Evolutionary conservation across 2,888 invertebrate genomes (phyloP), one percentile per base, ranked within the genome.

Genomic region (Emmelina monodactyla): DNA sequence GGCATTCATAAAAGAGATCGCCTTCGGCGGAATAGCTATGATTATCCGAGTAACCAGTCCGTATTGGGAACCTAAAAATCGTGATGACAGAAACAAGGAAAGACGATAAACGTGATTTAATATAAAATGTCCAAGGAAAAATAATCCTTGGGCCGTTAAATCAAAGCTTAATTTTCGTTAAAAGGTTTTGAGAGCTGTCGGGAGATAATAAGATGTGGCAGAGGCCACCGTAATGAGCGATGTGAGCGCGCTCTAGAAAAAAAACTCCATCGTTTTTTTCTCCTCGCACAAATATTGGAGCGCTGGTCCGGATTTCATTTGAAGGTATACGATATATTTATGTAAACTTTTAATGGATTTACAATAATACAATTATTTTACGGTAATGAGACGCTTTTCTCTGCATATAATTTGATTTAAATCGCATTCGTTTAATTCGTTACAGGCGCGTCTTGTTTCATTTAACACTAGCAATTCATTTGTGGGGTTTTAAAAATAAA

Each of bases 401-500:
- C n/a, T n/a, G n/a, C n/a, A n/a, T n/a, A n/a, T n/a, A n/a, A n/a
- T n/a, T n/a, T n/a, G n/a, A n/a, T n/a, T n/a, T n/a, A n/a, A n/a
- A n/a, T n/a, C n/a, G n/a, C n/a, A n/a, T n/a, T n/a, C n/a, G n/a
- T n/a, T n/a, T n/a, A n/a, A n/a, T n/a, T n/a, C 58, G 46, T 55
- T 58, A 49, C 50, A 45, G 45, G n/a, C 25, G 25, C 25, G n/a
- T n/a, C n/a, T n/a, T n/a, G n/a, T n/a, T 47, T 61, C 58, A 63
- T 62, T 67, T 68, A 61, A 69, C 62, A 62, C 62, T 58, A 62
- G 67, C 65, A 68, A 70, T 62, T 70, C 67, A 71, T 68, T 63
- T 62, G 51, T 54, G 58, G 59, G 57, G 59, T 61, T 52, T 53
- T 62, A 58, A 68, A 58, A 70, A 71, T 55, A 58, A 59, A 58